phyloP scores from a whole-genome alignment of 1,140 invertebrate species.

The Cyrtorhinus lividipennis region DNA sequence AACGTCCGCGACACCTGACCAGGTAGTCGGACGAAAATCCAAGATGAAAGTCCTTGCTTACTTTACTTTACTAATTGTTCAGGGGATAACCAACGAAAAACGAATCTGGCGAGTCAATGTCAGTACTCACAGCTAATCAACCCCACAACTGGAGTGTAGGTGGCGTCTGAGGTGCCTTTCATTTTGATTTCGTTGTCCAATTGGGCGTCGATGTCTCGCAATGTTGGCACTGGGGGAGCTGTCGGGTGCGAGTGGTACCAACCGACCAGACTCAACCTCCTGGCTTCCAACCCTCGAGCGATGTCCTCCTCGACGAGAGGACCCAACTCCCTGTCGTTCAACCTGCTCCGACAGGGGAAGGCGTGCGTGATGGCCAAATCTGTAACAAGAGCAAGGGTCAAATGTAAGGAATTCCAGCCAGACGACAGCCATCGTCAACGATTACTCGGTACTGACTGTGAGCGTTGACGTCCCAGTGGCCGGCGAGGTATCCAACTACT shows the following conservation, averaged over 20 bases:
- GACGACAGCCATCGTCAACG: slow-evolving; percentile 12
- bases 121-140: slow-evolving; percentile 69
- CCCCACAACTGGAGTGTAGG: slow-evolving; percentile 82
- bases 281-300: slow-evolving; percentile 60
- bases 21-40: no score
- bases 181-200: slow-evolving; percentile 89
- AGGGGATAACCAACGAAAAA: no score
- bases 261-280: slow-evolving; percentile 68
- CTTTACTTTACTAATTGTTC: no score
- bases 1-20: no score
- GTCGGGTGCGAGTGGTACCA: slow-evolving; percentile 96
- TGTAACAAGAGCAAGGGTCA: slow-evolving; percentile 32
- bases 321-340: slow-evolving; percentile 56
- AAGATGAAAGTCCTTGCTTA: no score
- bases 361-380: slow-evolving; percentile 74
- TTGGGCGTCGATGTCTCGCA: slow-evolving; percentile 81
- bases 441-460: slow-evolving; percentile 62
- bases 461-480: slow-evolving; percentile 83
- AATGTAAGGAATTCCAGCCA: slow-evolving; percentile 7
- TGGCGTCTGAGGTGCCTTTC: slow-evolving; percentile 75
- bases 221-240: slow-evolving; percentile 70
- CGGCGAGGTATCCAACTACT: slow-evolving; percentile 86
- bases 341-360: slow-evolving; percentile 72
- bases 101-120: no score
- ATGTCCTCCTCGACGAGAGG: slow-evolving; percentile 66